Evolutionary conservation across 2,797 vertebrate genomes (phyloP).

Genomic region (Arnoldichthys spilopterus): DNA sequence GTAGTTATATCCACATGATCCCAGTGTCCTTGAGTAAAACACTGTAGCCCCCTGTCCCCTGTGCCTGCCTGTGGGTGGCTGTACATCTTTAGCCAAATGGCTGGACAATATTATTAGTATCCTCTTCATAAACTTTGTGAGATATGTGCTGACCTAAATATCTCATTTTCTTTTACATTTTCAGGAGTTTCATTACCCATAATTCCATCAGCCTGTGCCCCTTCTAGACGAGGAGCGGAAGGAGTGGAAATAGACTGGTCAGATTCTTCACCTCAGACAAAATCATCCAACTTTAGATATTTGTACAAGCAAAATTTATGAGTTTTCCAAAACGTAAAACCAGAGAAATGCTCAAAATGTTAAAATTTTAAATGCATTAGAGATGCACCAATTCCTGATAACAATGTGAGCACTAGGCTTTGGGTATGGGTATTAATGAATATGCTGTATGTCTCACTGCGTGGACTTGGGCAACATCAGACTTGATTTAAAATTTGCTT

Average conservation of each 20-base stretch:
- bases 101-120: slow-evolving; percentile 5
- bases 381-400: no score
- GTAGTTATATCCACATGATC: background rate
- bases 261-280: slow-evolving; percentile 24
- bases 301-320: background rate
- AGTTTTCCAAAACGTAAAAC: background rate
- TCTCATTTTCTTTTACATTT: slow-evolving; percentile 51
- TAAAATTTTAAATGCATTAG: no score
- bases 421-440: no score
- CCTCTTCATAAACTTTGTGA: background rate
- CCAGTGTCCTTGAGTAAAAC: slow-evolving; percentile 5
- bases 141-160: background rate
- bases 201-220: slow-evolving; percentile 70
- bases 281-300: background rate
- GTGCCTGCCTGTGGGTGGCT: background rate
- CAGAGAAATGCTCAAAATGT: no score
- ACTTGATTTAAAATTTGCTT: no score
- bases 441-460: no score
- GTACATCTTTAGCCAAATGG: background rate
- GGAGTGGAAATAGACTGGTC: slow-evolving; percentile 41
- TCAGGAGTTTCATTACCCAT: slow-evolving; percentile 74
- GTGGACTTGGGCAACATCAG: no score
- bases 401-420: no score
- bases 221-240: slow-evolving; percentile 27
- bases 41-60: background rate